Conservation (phyloP, 2,113 vertebrate genomes). For the Sorex araneus region DNA sequence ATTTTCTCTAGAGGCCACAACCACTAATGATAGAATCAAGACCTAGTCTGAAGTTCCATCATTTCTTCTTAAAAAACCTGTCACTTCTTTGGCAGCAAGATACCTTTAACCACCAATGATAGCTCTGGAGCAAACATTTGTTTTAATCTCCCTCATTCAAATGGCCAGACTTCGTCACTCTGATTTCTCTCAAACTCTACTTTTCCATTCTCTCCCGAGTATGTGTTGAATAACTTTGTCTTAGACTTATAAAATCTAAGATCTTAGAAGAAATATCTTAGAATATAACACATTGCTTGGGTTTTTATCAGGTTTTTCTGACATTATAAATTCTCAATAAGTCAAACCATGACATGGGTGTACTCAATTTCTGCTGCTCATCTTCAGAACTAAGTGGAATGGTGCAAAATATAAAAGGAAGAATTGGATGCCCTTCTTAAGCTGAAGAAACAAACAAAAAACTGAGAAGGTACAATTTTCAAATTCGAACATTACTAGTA, state of each 20-base stretch:
- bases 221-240: neutral
- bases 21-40: neutral
- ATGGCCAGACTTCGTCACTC: neutral
- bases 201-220: neutral
- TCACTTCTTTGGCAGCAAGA: neutral
- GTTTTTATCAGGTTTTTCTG: conserved; percentile 42
- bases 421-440: neutral
- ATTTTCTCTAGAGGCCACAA: neutral
- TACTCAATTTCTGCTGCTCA: neutral
- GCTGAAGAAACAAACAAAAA: conserved; percentile 39
- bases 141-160: neutral
- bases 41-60: neutral
- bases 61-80: neutral
- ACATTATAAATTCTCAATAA: conserved; percentile 67
- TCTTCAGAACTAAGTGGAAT: conserved; percentile 9
- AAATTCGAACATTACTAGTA: neutral
- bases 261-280: no score
- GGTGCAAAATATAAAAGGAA: conserved; percentile 6
- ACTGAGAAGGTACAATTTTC: neutral
- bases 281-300: conserved; percentile 34
- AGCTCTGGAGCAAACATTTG: neutral
- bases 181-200: neutral
- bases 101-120: neutral
- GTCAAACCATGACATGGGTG: conserved; percentile 47
- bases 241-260: conserved; percentile 63